Conservation (phyloP, 53 echinoderm and acorn worm species). For the Luidia sarsii region DNA sequence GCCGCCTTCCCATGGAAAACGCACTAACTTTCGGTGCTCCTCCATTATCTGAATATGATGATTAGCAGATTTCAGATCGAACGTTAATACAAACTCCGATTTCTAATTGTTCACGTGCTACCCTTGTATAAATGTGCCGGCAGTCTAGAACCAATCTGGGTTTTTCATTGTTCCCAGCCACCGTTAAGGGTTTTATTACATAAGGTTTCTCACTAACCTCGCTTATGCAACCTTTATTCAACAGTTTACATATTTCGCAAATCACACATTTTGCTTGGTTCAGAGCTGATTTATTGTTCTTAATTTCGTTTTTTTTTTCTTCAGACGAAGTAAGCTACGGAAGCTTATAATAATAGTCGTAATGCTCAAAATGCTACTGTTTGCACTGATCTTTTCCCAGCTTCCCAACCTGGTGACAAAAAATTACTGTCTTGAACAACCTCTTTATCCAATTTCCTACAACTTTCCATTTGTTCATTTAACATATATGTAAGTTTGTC, state of each 20-base stretch:
- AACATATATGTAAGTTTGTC: too few species aligned
- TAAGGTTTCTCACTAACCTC: conserved; percentile 12
- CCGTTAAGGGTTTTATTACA: conserved; percentile 45
- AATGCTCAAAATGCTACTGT: too few species aligned
- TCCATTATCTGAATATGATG: conserved; percentile 40
- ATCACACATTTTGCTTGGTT: conserved; percentile 4
- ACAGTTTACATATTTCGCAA: background rate
- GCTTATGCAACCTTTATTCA: conserved; percentile 20
- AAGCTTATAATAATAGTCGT: too few species aligned
- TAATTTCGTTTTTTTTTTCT: too few species aligned
- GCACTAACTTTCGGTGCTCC: conserved; percentile 17
- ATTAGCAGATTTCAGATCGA: conserved; percentile 43
- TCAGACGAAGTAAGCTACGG: too few species aligned
- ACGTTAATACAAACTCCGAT: conserved; percentile 1
- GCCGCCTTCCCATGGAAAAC: conserved; percentile 27
- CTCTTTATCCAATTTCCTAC: too few species aligned
- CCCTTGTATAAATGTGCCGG: conserved; percentile 9
- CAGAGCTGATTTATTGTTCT: conserved; percentile 2
- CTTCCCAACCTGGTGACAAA: too few species aligned
- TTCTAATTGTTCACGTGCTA: conserved; percentile 18
- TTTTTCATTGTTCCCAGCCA: conserved; percentile 28
- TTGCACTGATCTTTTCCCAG: too few species aligned
- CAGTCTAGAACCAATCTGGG: conserved; percentile 25
- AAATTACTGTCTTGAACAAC: too few species aligned
- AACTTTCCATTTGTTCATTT: too few species aligned